A percentile compares a stretch with the other conserved stretches of the same genome.
Evolutionary conservation across 1,140 invertebrate species (phyloP).

Genomic region (Trissolcus basalis): DNA sequence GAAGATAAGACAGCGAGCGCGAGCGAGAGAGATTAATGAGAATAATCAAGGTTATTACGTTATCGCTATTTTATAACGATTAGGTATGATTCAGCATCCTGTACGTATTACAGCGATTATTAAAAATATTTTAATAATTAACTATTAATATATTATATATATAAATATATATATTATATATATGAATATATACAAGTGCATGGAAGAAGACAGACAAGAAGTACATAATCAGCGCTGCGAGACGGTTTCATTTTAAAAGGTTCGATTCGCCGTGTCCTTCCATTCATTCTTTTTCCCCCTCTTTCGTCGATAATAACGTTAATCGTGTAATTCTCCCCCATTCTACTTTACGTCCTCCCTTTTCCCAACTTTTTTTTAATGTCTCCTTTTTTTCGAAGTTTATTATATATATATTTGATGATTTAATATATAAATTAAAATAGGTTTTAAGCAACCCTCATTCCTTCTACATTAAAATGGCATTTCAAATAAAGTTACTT

Average conservation of each 20-base stretch:
- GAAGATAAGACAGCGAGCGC: slow-evolving; percentile 12
- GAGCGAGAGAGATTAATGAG: slow-evolving; percentile 37
- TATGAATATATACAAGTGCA: slow-evolving; percentile 50
- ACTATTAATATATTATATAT: slow-evolving; percentile 54
- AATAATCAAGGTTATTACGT: slow-evolving; percentile 64
- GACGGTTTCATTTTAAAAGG: slow-evolving; percentile 67
- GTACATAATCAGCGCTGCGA: slow-evolving; percentile 45
- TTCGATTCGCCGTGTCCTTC: slow-evolving; percentile 43
- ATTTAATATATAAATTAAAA: slow-evolving; percentile 61
- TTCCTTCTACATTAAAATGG: slow-evolving; percentile 51
- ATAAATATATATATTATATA: slow-evolving; percentile 47
- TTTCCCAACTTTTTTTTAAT: slow-evolving; percentile 42
- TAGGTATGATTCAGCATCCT: slow-evolving; percentile 62
- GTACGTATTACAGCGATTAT: slow-evolving; percentile 66
- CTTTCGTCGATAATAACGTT: too few species aligned
- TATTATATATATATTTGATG: slow-evolving; percentile 56
- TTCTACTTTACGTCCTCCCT: slow-evolving; percentile 31
- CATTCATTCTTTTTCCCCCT: slow-evolving; percentile 27
- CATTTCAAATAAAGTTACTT: slow-evolving; percentile 63
- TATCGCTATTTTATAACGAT: slow-evolving; percentile 65
- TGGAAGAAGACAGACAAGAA: slow-evolving; percentile 38
- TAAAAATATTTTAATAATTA: slow-evolving; percentile 67
- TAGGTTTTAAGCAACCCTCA: slow-evolving; percentile 56
- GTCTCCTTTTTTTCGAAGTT: slow-evolving; percentile 43
- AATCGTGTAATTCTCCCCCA: too few species aligned